Base-by-base conservation (phyloP, 2,113 vertebrate species). In the Sorex fumeus region DNA sequence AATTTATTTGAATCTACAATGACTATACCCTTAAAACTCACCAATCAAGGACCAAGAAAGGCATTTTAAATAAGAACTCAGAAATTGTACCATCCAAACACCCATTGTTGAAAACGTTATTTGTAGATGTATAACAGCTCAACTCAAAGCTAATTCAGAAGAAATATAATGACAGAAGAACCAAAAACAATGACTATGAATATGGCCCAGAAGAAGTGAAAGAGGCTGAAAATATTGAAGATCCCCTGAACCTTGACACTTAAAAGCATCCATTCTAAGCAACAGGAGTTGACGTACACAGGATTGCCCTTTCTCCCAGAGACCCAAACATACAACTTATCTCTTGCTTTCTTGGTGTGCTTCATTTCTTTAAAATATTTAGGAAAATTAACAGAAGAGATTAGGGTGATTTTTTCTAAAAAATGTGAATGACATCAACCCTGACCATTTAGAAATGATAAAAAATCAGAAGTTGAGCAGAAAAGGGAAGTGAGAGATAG, bases 401-500 rank as follows among this genome's bases (percentile, higher is more conserved):
- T 95, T 84, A 34, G 83, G 86, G 86, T 91, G 84, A 93, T 90
- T 93, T 86, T 80, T 85, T 72, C 78, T 76, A 88, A 93, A 95
- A 93, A 90, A 96, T 95, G 89, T 86, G 95, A 96, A 95, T 90
- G n/a, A 72, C 79, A 95, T 43, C 90, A 93, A 87, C 91, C 87
- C 92, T 76, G 62, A 94, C 83, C 72, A 96, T 88, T 92, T 90
- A 95, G 90, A 93, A 96, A 89, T 75, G 69, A 95, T 80, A 88
- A 62, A 90, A 60, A 87, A 88, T 96, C 93, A 96, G 72, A 95
- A 93, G 85, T 76, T 90, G 88, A 95, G 91, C 93, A 90, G 78
- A 90, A 95, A 96, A 95, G 93, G 94, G 95, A 96, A 96, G 95
- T 97, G 94, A 97, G 93, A 97, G 66, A 30, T 62, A 62, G 60